phyloP scores from a whole-genome alignment of 2,113 vertebrate genomes.

The Trematocara marginatum region DNA sequence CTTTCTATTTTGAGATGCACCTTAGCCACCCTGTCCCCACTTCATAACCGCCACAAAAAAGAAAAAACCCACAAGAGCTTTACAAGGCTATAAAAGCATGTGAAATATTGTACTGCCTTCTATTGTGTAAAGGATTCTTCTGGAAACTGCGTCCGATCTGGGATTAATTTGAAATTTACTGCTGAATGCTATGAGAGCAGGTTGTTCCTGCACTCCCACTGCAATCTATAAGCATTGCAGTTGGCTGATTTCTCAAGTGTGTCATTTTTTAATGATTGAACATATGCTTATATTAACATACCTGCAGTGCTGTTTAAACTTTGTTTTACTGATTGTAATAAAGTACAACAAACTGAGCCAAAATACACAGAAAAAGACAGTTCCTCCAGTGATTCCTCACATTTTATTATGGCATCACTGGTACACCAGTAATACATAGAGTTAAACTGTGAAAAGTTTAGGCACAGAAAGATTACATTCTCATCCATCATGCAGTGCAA shows the following conservation, averaged over 20 bases:
- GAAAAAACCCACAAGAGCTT: fast-evolving
- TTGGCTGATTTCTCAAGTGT: slow-evolving; percentile 25
- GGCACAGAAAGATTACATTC: background rate
- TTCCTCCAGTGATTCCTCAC: background rate
- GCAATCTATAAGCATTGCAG: background rate
- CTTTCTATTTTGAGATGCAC: slow-evolving; percentile 24
- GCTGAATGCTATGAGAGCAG: background rate
- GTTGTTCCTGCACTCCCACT: background rate
- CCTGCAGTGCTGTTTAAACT: background rate
- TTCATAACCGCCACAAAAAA: background rate
- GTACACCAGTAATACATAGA: background rate
- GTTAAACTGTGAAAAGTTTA: background rate
- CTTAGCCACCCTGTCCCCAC: background rate
- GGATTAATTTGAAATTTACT: background rate
- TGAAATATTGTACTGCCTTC: background rate
- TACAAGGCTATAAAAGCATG: background rate
- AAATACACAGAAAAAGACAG: background rate
- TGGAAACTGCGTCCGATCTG: background rate
- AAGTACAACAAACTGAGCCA: background rate
- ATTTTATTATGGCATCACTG: background rate
- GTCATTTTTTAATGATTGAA: background rate
- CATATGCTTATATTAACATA: background rate
- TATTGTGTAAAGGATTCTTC: background rate
- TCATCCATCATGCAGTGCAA: background rate
- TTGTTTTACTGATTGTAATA: background rate